Base-by-base conservation (phyloP, 2,113 vertebrate genomes). In the Chloebia gouldiae region DNA sequence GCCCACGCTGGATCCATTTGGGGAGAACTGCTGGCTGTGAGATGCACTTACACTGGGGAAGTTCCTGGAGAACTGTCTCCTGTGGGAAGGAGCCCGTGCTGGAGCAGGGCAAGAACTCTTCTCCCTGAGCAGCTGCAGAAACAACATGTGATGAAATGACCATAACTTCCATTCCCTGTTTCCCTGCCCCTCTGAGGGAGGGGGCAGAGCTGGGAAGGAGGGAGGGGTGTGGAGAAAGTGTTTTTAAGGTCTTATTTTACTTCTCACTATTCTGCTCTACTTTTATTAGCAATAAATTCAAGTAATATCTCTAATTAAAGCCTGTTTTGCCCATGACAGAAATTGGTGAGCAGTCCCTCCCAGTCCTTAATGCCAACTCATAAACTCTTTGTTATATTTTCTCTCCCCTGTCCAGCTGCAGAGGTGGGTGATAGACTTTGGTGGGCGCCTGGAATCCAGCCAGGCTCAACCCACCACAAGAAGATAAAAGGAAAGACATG, bases 1-100 rank as follows among this genome's bases (percentile, higher is more conserved):
- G 47, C 33, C 28, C 47, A 54, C 1, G 1, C 3, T 27, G 33
- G 33, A 45, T 33, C 39, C 27, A 6, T 64, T 0, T 54, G 49
- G 49, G 81, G 28, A 64, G 59, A 47, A 23, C 33, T 54, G 40
- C 0, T 28, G 69, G 9, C 59, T 39, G 28, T 28, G 69, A 23
- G 40, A 47, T 54, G 40, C 15, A 10, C 28, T 47, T 10, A 19
- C 19, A 18, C 4, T 47, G 69, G 15, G 47, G 59, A 39, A n/a
- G 15, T 19, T 23, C 28, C n/a, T n/a, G 59, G n/a, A 40, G 23
- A 54, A 6, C 7, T 73, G 40, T n/a, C 28, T 47, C 59, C 50
- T n/a, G 40, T 15, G 50, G 18, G 81, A 64, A 33, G 69, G 12
- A 47, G 11, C 17, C 40, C 28, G 12, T 3, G 11, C 14, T 47